Conservation (phyloP, 2,888 invertebrate genomes). For the Allygus modestus region DNA sequence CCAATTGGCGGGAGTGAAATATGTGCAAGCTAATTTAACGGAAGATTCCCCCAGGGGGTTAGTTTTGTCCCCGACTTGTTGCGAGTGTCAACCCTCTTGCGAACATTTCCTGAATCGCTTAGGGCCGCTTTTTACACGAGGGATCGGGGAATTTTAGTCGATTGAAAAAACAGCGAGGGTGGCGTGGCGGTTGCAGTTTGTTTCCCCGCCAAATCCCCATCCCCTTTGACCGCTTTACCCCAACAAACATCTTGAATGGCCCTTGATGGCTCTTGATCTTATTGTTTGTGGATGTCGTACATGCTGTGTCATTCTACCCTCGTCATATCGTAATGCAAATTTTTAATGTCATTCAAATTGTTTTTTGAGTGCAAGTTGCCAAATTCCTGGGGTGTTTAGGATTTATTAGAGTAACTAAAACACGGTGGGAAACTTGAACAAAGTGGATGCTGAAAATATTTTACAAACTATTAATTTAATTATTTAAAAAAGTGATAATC, state of each 20-base stretch:
- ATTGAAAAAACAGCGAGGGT: constrained; percentile 53
- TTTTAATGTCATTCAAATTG: no score
- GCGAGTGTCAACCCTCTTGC: constrained; percentile 44
- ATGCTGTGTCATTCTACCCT: no score
- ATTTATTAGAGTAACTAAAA: no score
- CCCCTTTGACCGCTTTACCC: constrained; percentile 33
- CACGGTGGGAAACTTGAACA: no score
- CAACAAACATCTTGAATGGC: constrained; percentile 33
- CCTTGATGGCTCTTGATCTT: constrained; percentile 6
- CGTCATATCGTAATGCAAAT: no score
- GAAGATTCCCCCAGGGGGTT: background rate
- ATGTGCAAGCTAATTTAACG: constrained; percentile 55
- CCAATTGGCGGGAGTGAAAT: constrained; percentile 32
- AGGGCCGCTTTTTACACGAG: constrained; percentile 49
- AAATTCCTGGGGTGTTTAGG: no score
- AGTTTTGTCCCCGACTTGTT: constrained; percentile 41
- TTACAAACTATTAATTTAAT: no score
- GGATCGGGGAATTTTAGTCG: constrained; percentile 56
- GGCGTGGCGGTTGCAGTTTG: constrained; percentile 31
- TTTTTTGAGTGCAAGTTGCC: no score
- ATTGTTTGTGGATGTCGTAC: background rate
- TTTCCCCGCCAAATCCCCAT: background rate
- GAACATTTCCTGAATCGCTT: constrained; percentile 58
- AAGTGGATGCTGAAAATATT: no score
- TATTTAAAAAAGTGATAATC: no score